Evolutionary conservation across 2,888 invertebrate species (phyloP).

Genomic region (Rhagium mordax): DNA sequence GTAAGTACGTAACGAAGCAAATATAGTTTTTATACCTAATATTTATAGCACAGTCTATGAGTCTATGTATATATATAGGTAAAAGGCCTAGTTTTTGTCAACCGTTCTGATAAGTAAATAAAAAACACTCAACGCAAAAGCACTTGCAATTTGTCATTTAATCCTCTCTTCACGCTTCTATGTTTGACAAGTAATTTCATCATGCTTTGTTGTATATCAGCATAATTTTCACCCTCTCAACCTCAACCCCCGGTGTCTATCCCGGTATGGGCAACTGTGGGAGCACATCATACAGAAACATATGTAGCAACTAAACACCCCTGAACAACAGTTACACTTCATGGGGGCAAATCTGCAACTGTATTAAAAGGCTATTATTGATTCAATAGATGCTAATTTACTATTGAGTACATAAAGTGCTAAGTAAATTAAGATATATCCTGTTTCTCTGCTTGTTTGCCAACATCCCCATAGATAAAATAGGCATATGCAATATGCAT

Average conservation of each 20-base stretch:
- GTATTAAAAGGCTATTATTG: slow-evolving; percentile 66
- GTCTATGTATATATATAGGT: no score
- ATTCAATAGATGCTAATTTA: slow-evolving; percentile 66
- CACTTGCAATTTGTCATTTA: slow-evolving; percentile 66
- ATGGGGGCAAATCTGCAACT: slow-evolving; percentile 62
- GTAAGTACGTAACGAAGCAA: no score
- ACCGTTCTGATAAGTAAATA: slow-evolving; percentile 49
- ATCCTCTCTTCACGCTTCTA: slow-evolving; percentile 65
- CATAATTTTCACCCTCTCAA: slow-evolving; percentile 33
- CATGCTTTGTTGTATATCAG: slow-evolving; percentile 44
- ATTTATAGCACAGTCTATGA: no score
- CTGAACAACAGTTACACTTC: slow-evolving; percentile 53
- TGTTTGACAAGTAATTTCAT: slow-evolving; percentile 64
- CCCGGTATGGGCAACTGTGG: slow-evolving; percentile 52
- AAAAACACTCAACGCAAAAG: slow-evolving; percentile 58
- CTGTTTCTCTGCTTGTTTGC: slow-evolving; percentile 24
- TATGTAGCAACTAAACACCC: slow-evolving; percentile 63
- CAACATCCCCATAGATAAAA: background rate
- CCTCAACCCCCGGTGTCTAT: slow-evolving; percentile 21
- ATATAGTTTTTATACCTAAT: no score
- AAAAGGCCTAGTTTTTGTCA: background rate
- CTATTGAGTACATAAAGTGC: slow-evolving; percentile 40
- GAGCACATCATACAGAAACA: slow-evolving; percentile 61
- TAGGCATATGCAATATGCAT: background rate
- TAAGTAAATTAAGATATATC: slow-evolving; percentile 45